Base-by-base conservation (phyloP, 2,888 invertebrate genomes). In the Iselma pallidipennis region DNA sequence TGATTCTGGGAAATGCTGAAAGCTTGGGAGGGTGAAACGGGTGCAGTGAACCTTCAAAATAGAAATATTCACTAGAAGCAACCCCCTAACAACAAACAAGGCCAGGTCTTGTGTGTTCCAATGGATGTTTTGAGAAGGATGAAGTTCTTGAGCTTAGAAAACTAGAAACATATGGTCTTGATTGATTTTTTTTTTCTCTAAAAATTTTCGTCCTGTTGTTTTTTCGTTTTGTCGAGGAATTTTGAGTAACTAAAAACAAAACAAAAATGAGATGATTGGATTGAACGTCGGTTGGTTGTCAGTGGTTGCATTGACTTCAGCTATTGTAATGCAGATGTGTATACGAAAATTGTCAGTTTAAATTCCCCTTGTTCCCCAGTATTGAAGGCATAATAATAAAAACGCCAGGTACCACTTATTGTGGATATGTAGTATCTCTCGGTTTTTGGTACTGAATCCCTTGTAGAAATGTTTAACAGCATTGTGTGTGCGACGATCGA, bases 271-370 rank as follows among this genome's bases (percentile, higher is more conserved):
- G n/a, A 33, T 4, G 4, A 4, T 37, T 9, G 16, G 19, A 19
- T 42, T 21, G 42, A 2, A 21, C 4, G 37, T 14, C 6, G 14
- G 14, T 14, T 33, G 33, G 14, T 33, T 33, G 33, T 37, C 37
- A 16, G 9, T 19, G 9, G 19, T 42, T 42, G 19, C 10, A 21
- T 42, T 42, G 42, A 42, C 42, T 42, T 42, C 70, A 73, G 67
- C 58, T 56, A 74, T 76, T 76, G 71, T 76, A 63, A 75, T 76
- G 74, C 70, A 76, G 72, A 76, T 73, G 71, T n/a, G n/a, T n/a
- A n/a, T 59, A 64, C 67, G 60, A 74, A 71, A 74, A 42, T 73
- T 71, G 74, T 75, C 74, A 75, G 76, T 76, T 73, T 68, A 19
- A 21, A 9, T 42, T 42, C 42, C 42, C 42, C 42, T 42, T 42